Evolutionary conservation across 2,113 vertebrate genomes (phyloP).

Genomic region (Anolis sagrei): DNA sequence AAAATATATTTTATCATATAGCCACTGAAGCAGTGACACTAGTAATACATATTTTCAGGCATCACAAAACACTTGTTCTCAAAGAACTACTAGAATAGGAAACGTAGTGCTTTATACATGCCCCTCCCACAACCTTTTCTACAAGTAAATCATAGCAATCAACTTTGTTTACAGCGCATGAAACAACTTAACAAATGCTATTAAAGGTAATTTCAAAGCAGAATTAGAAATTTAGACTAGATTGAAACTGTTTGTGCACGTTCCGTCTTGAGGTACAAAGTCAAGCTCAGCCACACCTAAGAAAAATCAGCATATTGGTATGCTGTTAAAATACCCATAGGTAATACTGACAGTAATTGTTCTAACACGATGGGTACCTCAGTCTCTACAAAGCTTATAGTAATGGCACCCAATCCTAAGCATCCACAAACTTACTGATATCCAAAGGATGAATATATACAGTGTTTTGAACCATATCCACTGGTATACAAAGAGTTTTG

Average conservation of each 20-base stretch:
- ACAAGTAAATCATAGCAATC: not conserved
- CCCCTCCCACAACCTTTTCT: not conserved
- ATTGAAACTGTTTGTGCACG: not conserved
- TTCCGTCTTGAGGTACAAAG: not conserved
- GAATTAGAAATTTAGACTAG: not conserved
- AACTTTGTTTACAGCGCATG: not conserved
- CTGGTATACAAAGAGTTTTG: no score
- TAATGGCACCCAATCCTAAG: not conserved
- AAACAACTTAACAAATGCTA: not conserved
- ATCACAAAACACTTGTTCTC: not conserved
- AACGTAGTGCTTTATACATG: not conserved
- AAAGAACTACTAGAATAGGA: not conserved
- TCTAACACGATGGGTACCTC: not conserved
- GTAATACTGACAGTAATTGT: slow-evolving; percentile 23
- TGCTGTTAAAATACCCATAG: slow-evolving; percentile 24
- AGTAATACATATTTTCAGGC: not conserved
- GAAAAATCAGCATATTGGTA: slow-evolving; percentile 17
- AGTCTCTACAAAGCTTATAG: not conserved
- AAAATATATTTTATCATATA: not conserved
- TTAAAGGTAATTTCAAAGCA: slow-evolving; percentile 22
- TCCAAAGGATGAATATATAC: no score
- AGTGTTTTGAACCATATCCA: no score
- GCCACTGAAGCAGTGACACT: not conserved
- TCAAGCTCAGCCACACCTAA: slow-evolving; percentile 32
- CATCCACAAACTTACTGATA: not conserved